Conservation (phyloP, 2,888 invertebrate species). For the Phengaris alcon region DNA sequence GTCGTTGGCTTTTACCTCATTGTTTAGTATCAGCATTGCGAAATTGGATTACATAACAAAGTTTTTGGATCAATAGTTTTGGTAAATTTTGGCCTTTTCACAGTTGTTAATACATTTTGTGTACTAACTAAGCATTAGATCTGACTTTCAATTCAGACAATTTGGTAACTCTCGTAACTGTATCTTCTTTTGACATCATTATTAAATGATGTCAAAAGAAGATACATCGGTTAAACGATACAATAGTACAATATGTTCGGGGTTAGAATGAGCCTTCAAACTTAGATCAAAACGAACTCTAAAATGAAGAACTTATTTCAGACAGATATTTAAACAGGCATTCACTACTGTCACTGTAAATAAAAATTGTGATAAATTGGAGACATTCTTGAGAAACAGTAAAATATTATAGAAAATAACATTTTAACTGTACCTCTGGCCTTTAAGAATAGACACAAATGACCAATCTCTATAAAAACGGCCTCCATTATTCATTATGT, state of each 20-base stretch:
- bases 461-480: not conserved
- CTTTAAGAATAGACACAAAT: not conserved
- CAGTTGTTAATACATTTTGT: not conserved
- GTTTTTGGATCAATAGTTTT: not conserved
- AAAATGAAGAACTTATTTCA: not conserved
- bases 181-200: too few species aligned
- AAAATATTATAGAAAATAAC: not conserved
- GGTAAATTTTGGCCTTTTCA: not conserved
- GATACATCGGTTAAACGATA: not conserved
- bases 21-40: not conserved
- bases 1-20: constrained; percentile 21
- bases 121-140: too few species aligned
- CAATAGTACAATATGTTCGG: not conserved
- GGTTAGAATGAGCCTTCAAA: not conserved
- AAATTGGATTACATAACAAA: not conserved
- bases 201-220: not conserved
- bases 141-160: not conserved
- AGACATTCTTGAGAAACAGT: not conserved
- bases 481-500: not conserved
- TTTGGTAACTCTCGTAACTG: not conserved
- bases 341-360: not conserved
- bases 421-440: not conserved
- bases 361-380: not conserved
- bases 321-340: too few species aligned
- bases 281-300: not conserved